A percentile compares a stretch with the other conserved stretches of the same genome.
phyloP scores from a whole-genome alignment of 2,797 vertebrate genomes.

The Spizella passerina region DNA sequence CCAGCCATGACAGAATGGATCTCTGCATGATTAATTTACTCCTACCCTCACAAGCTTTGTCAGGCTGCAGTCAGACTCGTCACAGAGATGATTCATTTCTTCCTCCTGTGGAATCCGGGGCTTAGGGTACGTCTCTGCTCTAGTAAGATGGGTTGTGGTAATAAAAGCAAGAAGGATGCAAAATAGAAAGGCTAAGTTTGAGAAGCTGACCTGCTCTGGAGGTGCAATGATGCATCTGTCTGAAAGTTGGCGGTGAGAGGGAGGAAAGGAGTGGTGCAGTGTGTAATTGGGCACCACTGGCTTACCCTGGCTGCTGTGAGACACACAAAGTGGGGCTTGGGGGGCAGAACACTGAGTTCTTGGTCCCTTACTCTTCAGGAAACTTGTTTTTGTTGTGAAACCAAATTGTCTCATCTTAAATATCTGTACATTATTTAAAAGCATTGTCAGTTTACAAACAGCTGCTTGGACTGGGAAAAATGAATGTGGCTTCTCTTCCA shows the following conservation, averaged over 20 bases:
- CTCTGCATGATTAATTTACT: conserved; percentile 36
- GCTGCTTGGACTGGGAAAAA: too few species aligned
- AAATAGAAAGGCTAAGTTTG: neutral
- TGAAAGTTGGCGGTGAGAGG: neutral
- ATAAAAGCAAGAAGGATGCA: neutral
- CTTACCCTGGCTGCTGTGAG: too few species aligned
- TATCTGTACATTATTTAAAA: too few species aligned
- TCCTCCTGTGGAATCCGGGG: neutral
- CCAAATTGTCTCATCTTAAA: too few species aligned
- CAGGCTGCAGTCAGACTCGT: neutral
- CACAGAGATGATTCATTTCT: neutral
- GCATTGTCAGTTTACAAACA: too few species aligned
- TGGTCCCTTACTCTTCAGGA: too few species aligned
- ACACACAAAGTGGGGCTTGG: too few species aligned
- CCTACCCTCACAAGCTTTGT: neutral
- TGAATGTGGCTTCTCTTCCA: too few species aligned
- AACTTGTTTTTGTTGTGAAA: too few species aligned
- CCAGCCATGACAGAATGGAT: conserved; percentile 15
- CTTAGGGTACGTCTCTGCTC: neutral
- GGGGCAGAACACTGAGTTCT: too few species aligned
- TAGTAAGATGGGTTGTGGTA: neutral
- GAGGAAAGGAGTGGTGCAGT: neutral
- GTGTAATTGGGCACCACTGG: too few species aligned
- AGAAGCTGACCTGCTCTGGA: neutral
- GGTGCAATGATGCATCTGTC: neutral